Base-by-base conservation (phyloP, 2,113 vertebrate genomes). In the Gasterosteus aculeatus region DNA sequence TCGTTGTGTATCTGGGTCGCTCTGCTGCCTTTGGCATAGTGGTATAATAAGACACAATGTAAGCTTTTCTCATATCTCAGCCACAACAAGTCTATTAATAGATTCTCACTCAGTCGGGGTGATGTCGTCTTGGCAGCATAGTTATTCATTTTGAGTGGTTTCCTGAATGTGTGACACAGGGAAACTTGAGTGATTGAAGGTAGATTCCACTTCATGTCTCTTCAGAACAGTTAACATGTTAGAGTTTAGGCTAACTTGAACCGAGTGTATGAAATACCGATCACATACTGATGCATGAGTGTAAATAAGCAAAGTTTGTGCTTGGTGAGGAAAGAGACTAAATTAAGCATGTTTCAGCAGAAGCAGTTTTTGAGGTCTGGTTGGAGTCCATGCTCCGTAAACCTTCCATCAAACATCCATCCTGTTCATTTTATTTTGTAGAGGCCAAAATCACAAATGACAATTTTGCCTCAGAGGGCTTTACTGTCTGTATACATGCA, bases 1-100 rank as follows among this genome's bases (percentile, higher is more conserved):
- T 68, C 1, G n/a, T 33, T 59, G 38, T 60, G 60, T 73, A 86
- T 76, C 64, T 89, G 61, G 85, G 84, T 89, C 83, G 53, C 56
- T 18, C 66, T 66, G 33, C 61, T 47, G 83, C 85, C 85, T 72
- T 71, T 62, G 76, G 88, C 81, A 41, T 72, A 14, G 77, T 63
- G 22, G 33, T 51, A 67, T 58, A 78, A 80, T 78, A 74, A 84
- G 87, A 78, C 67, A 84, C 79, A 73, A 68, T 72, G 70, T 84
- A 67, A 78, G 85, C 85, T 87, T 78, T 84, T 62, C 72, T 72
- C n/a, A 42, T 60, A 60, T 65, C 61, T 69, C 66, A 62, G 58
- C 56, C 65, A 62, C 72, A 69, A 47, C 47, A 38, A 0, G 42
- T 10, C 75, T 85, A 69, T 81, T 75, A 61, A 72, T 80, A 85